Percentiles rank a stretch among this genome's conserved stretches.
Conservation (phyloP, 2,797 vertebrate species). For the Rallus crepitans region DNA sequence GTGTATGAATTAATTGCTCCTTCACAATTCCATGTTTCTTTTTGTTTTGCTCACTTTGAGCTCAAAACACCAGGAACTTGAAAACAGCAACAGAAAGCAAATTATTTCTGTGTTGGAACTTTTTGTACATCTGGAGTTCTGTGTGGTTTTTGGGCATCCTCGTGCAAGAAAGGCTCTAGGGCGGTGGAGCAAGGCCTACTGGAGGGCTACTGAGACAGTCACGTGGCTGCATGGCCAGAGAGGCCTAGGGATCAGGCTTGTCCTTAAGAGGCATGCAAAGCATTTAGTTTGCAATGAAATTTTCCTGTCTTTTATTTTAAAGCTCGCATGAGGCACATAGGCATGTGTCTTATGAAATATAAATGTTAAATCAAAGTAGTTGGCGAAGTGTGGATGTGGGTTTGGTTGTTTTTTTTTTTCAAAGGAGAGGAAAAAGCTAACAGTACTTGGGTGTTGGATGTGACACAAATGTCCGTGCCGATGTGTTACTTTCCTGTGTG, state of each 20-base stretch:
- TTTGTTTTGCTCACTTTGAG: neutral
- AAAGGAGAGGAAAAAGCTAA: constrained; percentile 22
- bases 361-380: constrained; percentile 54
- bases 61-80: neutral
- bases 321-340: neutral
- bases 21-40: neutral
- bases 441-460: neutral
- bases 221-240: neutral
- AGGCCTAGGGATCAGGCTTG: neutral
- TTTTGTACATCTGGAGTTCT: neutral
- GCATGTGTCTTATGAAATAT: constrained; percentile 19
- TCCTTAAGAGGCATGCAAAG: neutral
- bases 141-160: neutral
- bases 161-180: neutral
- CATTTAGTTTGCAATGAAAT: constrained; percentile 6
- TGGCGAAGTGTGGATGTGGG: neutral
- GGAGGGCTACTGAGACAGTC: neutral
- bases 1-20: neutral
- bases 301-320: neutral
- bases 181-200: neutral
- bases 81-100: neutral
- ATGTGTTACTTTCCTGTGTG: neutral
- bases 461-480: neutral
- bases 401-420: neutral
- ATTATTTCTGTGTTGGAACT: neutral